Percentiles rank a stretch among this genome's conserved stretches.
These are phyloP conservation scores for Glareola pratincola DNA, from an alignment of 2,113 vertebrate genomes.

Conservation along the genomic window DNA sequence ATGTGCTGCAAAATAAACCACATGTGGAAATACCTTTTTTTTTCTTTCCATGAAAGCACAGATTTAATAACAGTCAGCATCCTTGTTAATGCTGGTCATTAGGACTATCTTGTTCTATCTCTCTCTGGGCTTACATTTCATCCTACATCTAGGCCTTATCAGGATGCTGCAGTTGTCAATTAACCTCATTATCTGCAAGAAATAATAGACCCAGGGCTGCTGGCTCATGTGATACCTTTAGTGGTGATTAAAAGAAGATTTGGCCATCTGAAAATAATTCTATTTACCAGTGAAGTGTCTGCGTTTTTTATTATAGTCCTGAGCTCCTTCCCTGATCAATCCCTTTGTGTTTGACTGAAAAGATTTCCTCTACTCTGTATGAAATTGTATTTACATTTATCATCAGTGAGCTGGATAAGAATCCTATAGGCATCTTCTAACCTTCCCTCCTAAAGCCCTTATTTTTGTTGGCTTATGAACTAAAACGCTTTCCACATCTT, in stretches of 20 bases:
- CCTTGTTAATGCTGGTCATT: not conserved
- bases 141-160: not conserved
- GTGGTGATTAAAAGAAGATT: not conserved
- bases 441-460: not conserved
- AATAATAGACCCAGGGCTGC: not conserved
- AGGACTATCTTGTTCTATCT: not conserved
- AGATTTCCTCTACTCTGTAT: not conserved
- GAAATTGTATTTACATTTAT: not conserved
- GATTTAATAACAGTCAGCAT: not conserved
- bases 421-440: not conserved
- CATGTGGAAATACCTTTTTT: not conserved
- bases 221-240: not conserved
- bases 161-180: conserved; percentile 10
- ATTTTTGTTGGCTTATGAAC: not conserved
- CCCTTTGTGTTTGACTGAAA: not conserved
- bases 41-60: not conserved
- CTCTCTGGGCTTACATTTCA: not conserved
- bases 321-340: not conserved
- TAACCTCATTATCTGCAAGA: not conserved
- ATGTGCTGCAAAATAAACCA: not conserved
- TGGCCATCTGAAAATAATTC: not conserved
- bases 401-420: not conserved
- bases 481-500: not conserved
- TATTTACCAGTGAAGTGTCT: not conserved
- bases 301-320: not conserved